phyloP scores from a whole-genome alignment of 2,113 vertebrate species.

The Lamprotornis superbus region DNA sequence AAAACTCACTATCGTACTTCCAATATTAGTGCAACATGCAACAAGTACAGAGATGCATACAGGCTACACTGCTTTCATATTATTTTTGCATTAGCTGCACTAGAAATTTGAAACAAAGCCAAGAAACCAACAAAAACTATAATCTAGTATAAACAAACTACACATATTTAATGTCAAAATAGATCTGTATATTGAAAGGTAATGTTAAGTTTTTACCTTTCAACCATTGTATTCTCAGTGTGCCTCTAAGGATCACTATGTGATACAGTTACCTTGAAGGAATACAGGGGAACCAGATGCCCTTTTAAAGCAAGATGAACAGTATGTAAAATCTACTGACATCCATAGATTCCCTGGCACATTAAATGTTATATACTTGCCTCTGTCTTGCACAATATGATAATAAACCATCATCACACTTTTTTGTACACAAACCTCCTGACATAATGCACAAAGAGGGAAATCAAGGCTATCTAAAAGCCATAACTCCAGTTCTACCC shows the following conservation, averaged over 20 bases:
- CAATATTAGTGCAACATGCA: not conserved
- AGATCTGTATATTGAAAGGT: not conserved
- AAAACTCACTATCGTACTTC: not conserved
- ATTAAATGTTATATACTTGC: not conserved
- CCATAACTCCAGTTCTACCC: not conserved
- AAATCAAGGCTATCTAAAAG: not conserved
- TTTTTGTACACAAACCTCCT: not conserved
- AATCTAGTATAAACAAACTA: not conserved
- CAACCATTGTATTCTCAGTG: not conserved
- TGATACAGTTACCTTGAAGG: not conserved
- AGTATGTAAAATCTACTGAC: not conserved
- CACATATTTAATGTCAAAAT: not conserved
- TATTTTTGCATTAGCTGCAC: not conserved
- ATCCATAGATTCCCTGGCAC: not conserved
- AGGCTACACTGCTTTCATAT: not conserved
- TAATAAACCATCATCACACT: not conserved
- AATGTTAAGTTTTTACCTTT: not conserved
- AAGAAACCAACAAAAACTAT: not conserved
- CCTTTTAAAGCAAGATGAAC: conserved; percentile 6
- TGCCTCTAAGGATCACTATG: not conserved
- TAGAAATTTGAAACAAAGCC: not conserved
- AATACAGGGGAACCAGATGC: not conserved
- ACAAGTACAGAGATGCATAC: not conserved
- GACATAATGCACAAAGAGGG: not conserved
- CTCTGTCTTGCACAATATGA: not conserved